Percentiles rank a stretch among this genome's conserved stretches.
Evolutionary conservation across 2,797 vertebrate species (phyloP).

Genomic region (Neosilurus mollespiculum): DNA sequence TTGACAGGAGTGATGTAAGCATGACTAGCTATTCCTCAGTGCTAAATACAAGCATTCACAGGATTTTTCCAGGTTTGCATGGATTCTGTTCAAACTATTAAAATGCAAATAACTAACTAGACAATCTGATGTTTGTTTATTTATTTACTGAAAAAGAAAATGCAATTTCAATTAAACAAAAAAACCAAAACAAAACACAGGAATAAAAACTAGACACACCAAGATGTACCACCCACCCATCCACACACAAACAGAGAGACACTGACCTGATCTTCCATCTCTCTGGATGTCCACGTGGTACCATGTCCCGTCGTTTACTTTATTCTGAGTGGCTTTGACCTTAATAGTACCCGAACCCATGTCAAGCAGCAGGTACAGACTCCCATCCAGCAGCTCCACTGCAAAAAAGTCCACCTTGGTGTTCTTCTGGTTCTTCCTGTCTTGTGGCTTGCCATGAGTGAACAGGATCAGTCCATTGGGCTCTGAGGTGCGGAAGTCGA

Average conservation of each 20-base stretch:
- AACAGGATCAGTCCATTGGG: constrained; percentile 97
- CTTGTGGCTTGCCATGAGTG: constrained; percentile 94
- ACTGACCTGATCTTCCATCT: constrained; percentile 92
- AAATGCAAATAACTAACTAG: constrained; percentile 14
- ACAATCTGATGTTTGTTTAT: neutral
- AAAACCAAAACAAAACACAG: neutral
- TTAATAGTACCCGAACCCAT: constrained; percentile 99
- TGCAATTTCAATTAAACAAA: neutral
- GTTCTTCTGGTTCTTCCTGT: constrained; percentile 96
- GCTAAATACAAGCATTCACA: constrained; percentile 13
- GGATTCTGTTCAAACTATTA: neutral
- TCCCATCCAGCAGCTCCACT: constrained; percentile 93
- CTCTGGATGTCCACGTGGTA: constrained; percentile 98
- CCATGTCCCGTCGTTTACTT: constrained; percentile 97
- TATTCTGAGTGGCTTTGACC: constrained; percentile 95
- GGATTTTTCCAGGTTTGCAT: neutral
- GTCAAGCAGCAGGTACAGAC: constrained; percentile 91
- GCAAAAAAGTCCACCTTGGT: constrained; percentile 99
- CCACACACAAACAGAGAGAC: neutral
- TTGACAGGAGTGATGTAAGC: neutral
- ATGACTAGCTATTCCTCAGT: neutral
- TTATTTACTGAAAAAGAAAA: neutral
- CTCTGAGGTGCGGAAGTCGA: constrained; percentile 95
- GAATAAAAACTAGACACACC: neutral
- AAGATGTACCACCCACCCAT: neutral